These are phyloP conservation scores for Xyliphius kryptos DNA, from an alignment of 2,113 vertebrate genomes.

Conservation along the genomic window DNA sequence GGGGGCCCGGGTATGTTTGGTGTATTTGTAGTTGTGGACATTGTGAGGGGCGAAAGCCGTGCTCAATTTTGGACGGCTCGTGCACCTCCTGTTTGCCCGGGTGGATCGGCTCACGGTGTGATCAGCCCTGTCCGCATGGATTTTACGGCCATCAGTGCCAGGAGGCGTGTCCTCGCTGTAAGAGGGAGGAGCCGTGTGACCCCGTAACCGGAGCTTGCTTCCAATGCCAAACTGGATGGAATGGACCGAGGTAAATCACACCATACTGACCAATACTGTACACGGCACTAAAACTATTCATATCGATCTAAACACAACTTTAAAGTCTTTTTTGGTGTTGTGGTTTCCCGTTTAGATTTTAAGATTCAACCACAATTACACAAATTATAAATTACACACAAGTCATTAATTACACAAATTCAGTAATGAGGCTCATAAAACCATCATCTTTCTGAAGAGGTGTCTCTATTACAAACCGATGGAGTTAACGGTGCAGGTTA, in stretches of 20 bases:
- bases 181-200: constrained; percentile 65
- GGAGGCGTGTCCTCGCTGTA: constrained; percentile 72
- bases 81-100: constrained; percentile 77
- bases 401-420: no score
- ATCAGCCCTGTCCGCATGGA: constrained; percentile 65
- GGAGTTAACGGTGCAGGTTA: no score
- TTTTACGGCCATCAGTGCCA: constrained; percentile 72
- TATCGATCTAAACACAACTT: background rate
- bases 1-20: no score
- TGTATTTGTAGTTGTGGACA: constrained; percentile 71
- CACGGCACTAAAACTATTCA: no score
- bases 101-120: constrained; percentile 81
- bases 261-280: no score
- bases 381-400: no score
- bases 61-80: constrained; percentile 70
- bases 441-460: no score
- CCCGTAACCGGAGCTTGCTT: constrained; percentile 68
- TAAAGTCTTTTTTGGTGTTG: background rate
- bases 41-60: constrained; percentile 67
- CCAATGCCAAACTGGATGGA: constrained; percentile 77
- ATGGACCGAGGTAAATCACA: constrained; percentile 78
- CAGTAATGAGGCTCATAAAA: no score
- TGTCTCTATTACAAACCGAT: no score
- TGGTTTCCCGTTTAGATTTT: no score
- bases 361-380: no score